Conservation (phyloP, 2,113 vertebrate genomes). For the Colistium nudipinnis region DNA sequence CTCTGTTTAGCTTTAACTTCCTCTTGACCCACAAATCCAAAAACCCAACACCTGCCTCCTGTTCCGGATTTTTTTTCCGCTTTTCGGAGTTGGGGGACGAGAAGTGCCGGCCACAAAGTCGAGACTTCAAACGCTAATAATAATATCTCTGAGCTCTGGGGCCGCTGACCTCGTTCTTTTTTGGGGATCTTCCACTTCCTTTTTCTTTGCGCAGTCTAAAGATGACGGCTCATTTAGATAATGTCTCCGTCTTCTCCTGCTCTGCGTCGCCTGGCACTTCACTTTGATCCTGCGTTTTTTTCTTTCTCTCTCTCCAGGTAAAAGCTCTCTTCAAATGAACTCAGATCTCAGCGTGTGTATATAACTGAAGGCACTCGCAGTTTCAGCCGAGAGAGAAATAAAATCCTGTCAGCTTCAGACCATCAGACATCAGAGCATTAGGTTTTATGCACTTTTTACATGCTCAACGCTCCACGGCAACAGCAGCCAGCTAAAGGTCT, state of each 20-base stretch:
- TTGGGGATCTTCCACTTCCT: neutral
- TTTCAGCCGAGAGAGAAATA: slow-evolving; percentile 20
- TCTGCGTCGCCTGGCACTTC: slow-evolving; percentile 11
- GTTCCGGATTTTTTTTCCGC: neutral
- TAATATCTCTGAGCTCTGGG: slow-evolving; percentile 41
- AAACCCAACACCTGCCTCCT: neutral
- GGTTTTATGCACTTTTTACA: too few relatives aligned
- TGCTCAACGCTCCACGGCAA: too few relatives aligned
- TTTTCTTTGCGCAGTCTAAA: neutral
- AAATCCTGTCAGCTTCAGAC: slow-evolving; percentile 35
- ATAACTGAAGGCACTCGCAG: slow-evolving; percentile 39
- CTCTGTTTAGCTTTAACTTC: slow-evolving; percentile 18
- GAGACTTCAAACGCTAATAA: slow-evolving; percentile 46
- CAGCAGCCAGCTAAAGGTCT: too few relatives aligned
- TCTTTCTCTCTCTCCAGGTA: slow-evolving; percentile 6
- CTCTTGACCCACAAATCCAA: slow-evolving; percentile 16
- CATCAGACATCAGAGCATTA: too few relatives aligned
- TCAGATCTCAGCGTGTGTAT: slow-evolving; percentile 17
- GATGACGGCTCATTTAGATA: slow-evolving; percentile 39
- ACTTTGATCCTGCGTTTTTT: slow-evolving; percentile 36
- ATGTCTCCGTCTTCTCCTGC: slow-evolving; percentile 17
- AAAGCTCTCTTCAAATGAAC: slow-evolving; percentile 56
- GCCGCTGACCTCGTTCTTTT: slow-evolving; percentile 25
- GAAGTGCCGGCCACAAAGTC: neutral
- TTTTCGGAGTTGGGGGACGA: too few relatives aligned